A percentile compares a stretch with the other conserved stretches of the same genome.
Evolutionary conservation across 2,113 vertebrate genomes (phyloP).

Genomic region (Saccopteryx leptura): DNA sequence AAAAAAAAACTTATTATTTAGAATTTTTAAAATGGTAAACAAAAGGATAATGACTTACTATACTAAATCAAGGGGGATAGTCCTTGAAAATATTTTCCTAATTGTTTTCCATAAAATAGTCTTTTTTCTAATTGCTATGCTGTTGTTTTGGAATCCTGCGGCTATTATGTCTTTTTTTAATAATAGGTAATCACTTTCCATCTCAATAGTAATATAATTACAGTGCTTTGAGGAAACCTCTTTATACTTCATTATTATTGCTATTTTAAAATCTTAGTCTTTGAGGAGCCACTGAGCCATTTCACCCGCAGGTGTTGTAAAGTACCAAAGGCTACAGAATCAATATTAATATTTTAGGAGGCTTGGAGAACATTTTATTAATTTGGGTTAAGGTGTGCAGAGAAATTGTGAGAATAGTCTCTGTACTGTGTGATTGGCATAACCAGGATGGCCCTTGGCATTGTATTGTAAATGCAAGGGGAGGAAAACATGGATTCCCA

Average conservation of each 20-base stretch:
- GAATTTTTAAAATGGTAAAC: neutral
- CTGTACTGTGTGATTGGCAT: no score
- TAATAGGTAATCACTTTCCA: neutral
- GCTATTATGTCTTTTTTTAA: slow-evolving; percentile 39
- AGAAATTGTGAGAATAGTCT: no score
- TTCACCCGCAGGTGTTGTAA: no score
- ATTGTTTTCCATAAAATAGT: neutral
- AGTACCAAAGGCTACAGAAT: no score
- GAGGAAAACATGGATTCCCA: no score
- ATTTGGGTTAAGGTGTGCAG: no score
- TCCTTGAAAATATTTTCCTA: neutral
- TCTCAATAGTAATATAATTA: neutral
- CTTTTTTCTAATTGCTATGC: neutral
- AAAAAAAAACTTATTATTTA: neutral
- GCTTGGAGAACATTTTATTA: no score
- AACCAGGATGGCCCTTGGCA: no score
- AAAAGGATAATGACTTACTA: slow-evolving; percentile 11
- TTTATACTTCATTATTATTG: neutral
- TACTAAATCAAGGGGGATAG: neutral
- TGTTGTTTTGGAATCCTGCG: neutral
- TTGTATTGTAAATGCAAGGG: no score
- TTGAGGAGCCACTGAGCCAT: neutral
- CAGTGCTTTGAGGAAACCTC: neutral
- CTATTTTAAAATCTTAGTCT: neutral
- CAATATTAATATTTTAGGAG: no score